Percentiles rank a stretch among this genome's conserved stretches.
Evolutionary conservation across 2,797 vertebrate genomes (phyloP).

Genomic region (Sebastes diploproa): DNA sequence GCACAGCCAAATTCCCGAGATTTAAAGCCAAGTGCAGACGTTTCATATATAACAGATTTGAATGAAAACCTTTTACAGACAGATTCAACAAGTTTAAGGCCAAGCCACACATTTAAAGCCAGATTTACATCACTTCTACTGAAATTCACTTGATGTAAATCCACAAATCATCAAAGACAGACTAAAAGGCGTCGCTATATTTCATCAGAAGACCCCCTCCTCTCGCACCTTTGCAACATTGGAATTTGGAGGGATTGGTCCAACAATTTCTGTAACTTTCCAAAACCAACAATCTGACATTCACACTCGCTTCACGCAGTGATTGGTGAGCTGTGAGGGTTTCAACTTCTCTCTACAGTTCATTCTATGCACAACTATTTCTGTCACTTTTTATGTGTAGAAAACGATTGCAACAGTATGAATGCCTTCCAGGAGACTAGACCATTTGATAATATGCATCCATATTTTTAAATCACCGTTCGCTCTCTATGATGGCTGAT

Average conservation of each 20-base stretch:
- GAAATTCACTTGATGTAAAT: not conserved
- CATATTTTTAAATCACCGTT: too few relatives aligned
- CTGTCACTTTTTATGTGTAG: not conserved
- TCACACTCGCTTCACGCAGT: not conserved
- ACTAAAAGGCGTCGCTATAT: not conserved
- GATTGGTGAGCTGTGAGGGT: not conserved
- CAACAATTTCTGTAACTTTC: not conserved
- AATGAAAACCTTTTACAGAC: not conserved
- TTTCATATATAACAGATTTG: not conserved
- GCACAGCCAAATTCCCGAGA: not conserved
- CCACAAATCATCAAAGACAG: not conserved
- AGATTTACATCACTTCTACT: not conserved
- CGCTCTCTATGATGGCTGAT: accelerated
- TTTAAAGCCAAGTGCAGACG: not conserved
- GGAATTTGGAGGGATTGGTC: not conserved
- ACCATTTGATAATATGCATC: not conserved
- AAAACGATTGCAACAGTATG: not conserved
- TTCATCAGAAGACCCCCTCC: not conserved
- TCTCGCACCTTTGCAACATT: not conserved
- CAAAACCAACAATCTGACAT: not conserved
- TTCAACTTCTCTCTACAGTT: not conserved
- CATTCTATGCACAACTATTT: not conserved
- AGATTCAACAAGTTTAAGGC: not conserved
- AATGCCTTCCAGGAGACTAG: not conserved
- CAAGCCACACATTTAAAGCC: not conserved